These are phyloP conservation scores for Halictus rubicundus DNA, from an alignment of 1,140 invertebrate species.

Conservation along the genomic window DNA sequence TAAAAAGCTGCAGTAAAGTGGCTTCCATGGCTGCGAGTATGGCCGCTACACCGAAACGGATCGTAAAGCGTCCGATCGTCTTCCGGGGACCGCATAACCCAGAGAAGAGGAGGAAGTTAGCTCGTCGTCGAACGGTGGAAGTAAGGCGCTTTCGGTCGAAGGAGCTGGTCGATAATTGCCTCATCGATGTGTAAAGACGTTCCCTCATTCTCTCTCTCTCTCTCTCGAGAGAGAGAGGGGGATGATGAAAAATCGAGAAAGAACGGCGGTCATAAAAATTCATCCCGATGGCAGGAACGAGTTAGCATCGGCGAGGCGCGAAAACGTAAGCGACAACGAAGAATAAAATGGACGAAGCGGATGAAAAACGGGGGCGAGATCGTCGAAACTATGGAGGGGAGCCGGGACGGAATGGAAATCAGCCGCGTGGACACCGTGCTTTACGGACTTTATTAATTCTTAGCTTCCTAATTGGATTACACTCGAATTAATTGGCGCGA, in stretches of 20 bases:
- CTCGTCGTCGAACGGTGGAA: too few relatives aligned
- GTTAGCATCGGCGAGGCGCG: background rate
- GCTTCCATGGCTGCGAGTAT: too few relatives aligned
- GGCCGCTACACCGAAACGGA: background rate
- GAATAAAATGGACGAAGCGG: background rate
- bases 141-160: background rate
- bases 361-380: background rate
- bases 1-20: conserved; percentile 3
- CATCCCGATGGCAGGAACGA: background rate
- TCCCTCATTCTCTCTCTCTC: too few relatives aligned
- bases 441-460: conserved; percentile 54
- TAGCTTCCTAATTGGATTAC: conserved; percentile 57
- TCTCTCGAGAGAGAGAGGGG: too few relatives aligned
- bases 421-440: background rate
- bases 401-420: conserved; percentile 20
- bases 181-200: too few relatives aligned
- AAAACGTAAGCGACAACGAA: background rate
- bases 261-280: conserved; percentile 6
- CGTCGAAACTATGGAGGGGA: background rate
- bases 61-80: background rate
- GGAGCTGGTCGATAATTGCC: too few relatives aligned
- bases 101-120: too few relatives aligned
- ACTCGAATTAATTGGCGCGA: conserved; percentile 57
- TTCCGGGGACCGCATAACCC: background rate
- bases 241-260: background rate